These are phyloP conservation scores for Brachypalpus laphriformis DNA, from an alignment of 2,888 invertebrate species.

Conservation along the genomic window DNA sequence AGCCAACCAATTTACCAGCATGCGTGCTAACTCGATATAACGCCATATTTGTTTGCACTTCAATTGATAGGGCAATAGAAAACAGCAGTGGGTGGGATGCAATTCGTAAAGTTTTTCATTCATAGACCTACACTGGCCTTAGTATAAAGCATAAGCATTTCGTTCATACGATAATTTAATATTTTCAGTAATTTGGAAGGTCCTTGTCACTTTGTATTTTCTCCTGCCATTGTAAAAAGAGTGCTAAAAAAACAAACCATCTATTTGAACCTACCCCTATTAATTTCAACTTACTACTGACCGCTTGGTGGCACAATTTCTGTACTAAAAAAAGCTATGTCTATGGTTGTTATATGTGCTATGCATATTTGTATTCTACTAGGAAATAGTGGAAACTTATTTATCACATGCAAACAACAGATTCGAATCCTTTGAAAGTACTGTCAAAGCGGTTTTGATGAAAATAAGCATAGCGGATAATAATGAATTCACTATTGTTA, in stretches of 20 bases:
- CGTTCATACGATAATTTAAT: neutral
- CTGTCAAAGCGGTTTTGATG: neutral
- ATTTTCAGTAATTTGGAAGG: neutral
- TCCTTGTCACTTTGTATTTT: neutral
- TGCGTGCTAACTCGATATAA: constrained; percentile 33
- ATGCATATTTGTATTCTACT: neutral
- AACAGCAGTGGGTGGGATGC: constrained; percentile 20
- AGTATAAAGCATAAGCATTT: neutral
- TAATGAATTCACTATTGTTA: neutral
- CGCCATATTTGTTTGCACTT: constrained; percentile 47
- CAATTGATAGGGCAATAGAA: neutral
- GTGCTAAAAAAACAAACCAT: constrained; percentile 16
- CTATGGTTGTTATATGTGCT: constrained; percentile 16
- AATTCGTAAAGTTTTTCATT: neutral
- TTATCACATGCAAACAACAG: neutral
- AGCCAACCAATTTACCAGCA: constrained; percentile 9
- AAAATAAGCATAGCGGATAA: neutral
- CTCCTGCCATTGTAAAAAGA: neutral
- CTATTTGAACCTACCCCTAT: constrained; percentile 1
- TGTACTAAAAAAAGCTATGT: constrained; percentile 8
- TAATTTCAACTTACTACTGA: neutral
- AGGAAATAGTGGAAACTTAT: constrained; percentile 8
- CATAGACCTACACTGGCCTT: neutral
- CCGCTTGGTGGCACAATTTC: neutral
- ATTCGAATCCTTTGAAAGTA: neutral